These are phyloP conservation scores for Agrilus biguttatus DNA, from an alignment of 2,888 invertebrate genomes.

Conservation along the genomic window DNA sequence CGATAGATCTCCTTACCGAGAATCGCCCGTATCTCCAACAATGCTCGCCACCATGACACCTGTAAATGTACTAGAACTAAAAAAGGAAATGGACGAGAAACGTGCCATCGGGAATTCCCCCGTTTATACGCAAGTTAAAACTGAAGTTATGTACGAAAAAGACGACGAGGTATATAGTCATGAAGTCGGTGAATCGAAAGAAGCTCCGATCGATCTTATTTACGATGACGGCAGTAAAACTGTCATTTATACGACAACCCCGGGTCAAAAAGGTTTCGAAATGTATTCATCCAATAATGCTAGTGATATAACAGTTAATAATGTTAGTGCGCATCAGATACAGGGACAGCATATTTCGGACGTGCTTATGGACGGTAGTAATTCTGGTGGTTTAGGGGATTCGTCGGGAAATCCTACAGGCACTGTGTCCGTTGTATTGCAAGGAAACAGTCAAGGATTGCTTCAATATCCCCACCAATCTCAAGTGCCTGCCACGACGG, in stretches of 20 bases:
- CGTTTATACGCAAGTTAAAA: constrained; percentile 41
- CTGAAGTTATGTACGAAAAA: constrained; percentile 34
- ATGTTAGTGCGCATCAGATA: constrained; percentile 30
- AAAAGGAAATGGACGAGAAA: constrained; percentile 49
- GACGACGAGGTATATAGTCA: constrained; percentile 34
- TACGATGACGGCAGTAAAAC: constrained; percentile 76
- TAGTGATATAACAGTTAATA: constrained; percentile 30
- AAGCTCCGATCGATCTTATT: constrained; percentile 65
- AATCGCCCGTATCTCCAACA: constrained; percentile 52
- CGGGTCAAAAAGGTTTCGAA: constrained; percentile 67
- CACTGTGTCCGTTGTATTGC: constrained; percentile 33
- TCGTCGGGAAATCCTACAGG: constrained; percentile 29
- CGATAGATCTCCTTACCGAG: constrained; percentile 31
- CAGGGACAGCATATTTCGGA: constrained; percentile 36
- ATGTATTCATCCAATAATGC: constrained; percentile 53
- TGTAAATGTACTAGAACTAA: constrained; percentile 64
- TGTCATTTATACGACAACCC: constrained; percentile 66
- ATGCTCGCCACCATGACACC: constrained; percentile 81
- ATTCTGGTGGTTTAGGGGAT: constrained; percentile 37
- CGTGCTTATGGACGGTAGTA: constrained; percentile 36
- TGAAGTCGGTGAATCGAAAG: constrained; percentile 42
- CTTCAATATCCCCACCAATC: constrained; percentile 34
- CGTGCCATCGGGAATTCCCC: constrained; percentile 45
- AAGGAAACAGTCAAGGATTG: constrained; percentile 37
- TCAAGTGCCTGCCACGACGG: constrained; percentile 43